A percentile compares a stretch with the other conserved stretches of the same genome.
phyloP scores from a whole-genome alignment of 2,113 vertebrate species.

The Ptyas mucosa region DNA sequence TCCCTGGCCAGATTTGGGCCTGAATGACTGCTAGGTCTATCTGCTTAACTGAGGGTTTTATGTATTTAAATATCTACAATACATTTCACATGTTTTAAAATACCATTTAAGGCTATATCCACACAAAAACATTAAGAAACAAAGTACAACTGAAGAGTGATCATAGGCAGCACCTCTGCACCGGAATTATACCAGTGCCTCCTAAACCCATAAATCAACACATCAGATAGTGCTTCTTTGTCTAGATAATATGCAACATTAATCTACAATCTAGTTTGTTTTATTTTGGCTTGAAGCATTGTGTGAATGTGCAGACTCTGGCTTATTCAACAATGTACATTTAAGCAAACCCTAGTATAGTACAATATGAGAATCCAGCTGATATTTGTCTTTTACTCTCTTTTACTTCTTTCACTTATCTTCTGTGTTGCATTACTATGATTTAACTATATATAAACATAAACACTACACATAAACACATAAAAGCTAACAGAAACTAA shows the following conservation, averaged over 20 bases:
- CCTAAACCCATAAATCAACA: background rate
- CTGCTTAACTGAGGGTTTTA: background rate
- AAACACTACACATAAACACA: background rate
- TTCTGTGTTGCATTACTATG: background rate
- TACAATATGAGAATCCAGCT: background rate
- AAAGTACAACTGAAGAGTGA: background rate
- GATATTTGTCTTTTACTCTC: background rate
- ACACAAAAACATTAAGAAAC: background rate
- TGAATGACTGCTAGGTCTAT: background rate
- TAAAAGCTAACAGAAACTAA: background rate
- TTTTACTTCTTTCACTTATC: background rate
- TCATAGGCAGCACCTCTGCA: background rate
- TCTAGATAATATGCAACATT: background rate
- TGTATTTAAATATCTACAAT: background rate
- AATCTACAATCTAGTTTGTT: background rate
- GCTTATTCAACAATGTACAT: background rate
- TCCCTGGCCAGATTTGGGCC: background rate
- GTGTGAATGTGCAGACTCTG: background rate
- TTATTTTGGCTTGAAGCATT: background rate
- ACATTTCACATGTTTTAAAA: background rate
- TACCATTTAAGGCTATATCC: background rate
- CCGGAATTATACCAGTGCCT: background rate
- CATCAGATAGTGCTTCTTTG: background rate
- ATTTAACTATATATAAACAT: background rate
- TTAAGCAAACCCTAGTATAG: background rate